Evolutionary conservation across 2,888 invertebrate species (phyloP), one percentile per base, ranked within the genome.

Genomic region (Drosophila mercatorum): DNA sequence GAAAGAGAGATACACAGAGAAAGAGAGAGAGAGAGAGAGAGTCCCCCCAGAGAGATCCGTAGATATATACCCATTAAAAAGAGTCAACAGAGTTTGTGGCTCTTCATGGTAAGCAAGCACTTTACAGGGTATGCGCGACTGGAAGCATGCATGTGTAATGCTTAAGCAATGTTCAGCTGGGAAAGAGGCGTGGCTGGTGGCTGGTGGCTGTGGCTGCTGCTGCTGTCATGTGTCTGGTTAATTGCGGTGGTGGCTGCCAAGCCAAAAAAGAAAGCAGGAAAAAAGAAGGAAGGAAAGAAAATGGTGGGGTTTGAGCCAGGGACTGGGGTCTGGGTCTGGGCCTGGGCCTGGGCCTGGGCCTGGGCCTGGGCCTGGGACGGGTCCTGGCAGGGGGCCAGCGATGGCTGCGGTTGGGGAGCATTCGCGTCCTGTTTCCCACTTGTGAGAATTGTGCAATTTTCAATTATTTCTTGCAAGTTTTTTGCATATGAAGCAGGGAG

Each of bases 401-500:
- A 8, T 12, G 26, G 14, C 14, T 28, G 36, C 22, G 36, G n/a
- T 28, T 12, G 8, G 12, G 34, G n/a, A 14, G 49, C n/a, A 67
- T 46, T 26, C 28, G 63, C 66, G 66, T 81, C 63, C 87, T 86
- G 72, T 82, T 85, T 80, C 86, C 89, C 90, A 86, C 90, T 90
- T 90, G 88, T 89, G 86, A 85, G 91, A 90, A 91, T 91, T 90
- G 90, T 88, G 91, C 91, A 91, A 91, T 90, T 90, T 90, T 91
- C 91, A 91, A 90, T 90, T 91, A 90, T 90, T 84, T 85, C 78
- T 78, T 72, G 71, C 74, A 70, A 79, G 69, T 72, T 78, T 84
- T 84, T 79, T 83, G 65, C 51, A n/a, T 38, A 28, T 22, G 36
- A 4, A 40, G 51, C 36, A 36, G 52, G 52, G 14, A 3, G 40